Evolutionary conservation across 1,140 invertebrate genomes (phyloP).

Genomic region (Ruditapes philippinarum): DNA sequence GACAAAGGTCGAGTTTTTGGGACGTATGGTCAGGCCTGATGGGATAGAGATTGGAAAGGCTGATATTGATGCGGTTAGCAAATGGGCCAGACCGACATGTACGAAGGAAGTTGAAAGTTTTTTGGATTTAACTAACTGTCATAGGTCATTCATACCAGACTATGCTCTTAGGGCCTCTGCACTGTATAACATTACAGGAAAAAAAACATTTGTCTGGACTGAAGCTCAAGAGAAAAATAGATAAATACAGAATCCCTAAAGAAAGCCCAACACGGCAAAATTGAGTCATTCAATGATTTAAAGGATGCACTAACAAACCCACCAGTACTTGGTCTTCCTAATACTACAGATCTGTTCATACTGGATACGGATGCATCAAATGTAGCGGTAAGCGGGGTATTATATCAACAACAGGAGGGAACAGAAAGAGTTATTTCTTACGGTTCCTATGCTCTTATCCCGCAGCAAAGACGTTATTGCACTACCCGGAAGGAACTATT

Average conservation of each 20-base stretch:
- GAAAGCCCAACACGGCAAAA: too few relatives aligned
- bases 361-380: slow-evolving; percentile 15
- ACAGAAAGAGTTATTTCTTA: slow-evolving; percentile 8
- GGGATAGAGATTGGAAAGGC: background rate
- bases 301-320: background rate
- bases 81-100: background rate
- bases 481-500: slow-evolving; percentile 23
- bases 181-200: background rate
- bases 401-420: background rate
- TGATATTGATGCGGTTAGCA: background rate
- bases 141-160: slow-evolving; percentile 7
- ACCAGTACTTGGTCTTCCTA: background rate
- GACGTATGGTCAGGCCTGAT: background rate
- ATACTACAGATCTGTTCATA: background rate
- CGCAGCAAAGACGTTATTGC: slow-evolving; percentile 1
- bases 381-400: background rate
- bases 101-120: slow-evolving; percentile 7
- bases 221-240: background rate
- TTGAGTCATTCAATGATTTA: background rate
- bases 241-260: too few relatives aligned
- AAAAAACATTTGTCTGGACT: background rate
- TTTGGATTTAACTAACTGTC: background rate
- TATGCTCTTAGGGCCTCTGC: background rate
- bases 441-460: background rate
- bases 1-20: slow-evolving; percentile 8